A percentile compares a stretch with the other conserved stretches of the same genome.
Conservation (phyloP, 2,888 invertebrate genomes). For the Torymus aiolomorphi region DNA sequence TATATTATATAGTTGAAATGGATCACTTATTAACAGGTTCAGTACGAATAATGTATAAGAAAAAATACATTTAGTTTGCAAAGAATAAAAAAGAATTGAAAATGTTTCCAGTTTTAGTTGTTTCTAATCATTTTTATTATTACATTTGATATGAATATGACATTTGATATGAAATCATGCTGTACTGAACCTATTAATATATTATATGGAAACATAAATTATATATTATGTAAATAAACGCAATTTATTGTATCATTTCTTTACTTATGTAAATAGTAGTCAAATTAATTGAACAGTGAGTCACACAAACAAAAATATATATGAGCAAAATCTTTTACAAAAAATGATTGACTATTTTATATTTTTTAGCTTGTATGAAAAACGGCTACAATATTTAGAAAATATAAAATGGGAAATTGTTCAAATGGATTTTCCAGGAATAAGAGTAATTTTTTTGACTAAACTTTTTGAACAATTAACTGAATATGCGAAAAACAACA, state of each 20-base stretch:
- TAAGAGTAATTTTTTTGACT: constrained; percentile 63
- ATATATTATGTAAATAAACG: constrained; percentile 63
- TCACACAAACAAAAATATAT: constrained; percentile 29
- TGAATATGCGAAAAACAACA: constrained; percentile 3
- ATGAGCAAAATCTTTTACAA: too few relatives aligned
- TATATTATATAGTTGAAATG: too few relatives aligned
- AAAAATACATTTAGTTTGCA: too few relatives aligned
- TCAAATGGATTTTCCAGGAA: constrained; percentile 65
- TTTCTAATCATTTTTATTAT: too few relatives aligned
- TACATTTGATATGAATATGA: too few relatives aligned
- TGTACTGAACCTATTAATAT: too few relatives aligned
- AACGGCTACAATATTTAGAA: constrained; percentile 53
- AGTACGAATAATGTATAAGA: too few relatives aligned
- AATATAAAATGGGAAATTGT: constrained; percentile 66
- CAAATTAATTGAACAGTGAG: constrained; percentile 69
- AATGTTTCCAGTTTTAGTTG: too few relatives aligned
- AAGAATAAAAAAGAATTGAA: too few relatives aligned
- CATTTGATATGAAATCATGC: too few relatives aligned
- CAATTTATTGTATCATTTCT: too few relatives aligned
- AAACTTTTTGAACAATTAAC: constrained; percentile 57
- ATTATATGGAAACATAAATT: constrained; percentile 58
- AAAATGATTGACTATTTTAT: not conserved
- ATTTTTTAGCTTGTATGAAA: constrained; percentile 56
- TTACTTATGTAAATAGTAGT: constrained; percentile 60
- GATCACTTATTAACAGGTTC: too few relatives aligned